A percentile compares a stretch with the other conserved stretches of the same genome.
Conservation (phyloP, 2,888 invertebrate species). For the Apamea sordens region DNA sequence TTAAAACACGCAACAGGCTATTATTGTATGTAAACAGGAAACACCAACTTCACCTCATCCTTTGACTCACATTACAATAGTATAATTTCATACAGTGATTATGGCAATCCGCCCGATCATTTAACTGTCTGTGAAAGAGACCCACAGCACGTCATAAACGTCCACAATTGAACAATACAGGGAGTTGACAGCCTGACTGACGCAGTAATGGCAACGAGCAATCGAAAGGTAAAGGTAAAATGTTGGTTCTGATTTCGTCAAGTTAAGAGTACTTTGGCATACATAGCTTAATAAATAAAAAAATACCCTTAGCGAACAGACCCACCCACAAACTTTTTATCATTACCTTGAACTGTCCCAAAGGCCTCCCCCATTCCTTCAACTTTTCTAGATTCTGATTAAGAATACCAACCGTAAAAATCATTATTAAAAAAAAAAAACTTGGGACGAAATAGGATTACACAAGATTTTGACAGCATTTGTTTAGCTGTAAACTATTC, state of each 20-base stretch:
- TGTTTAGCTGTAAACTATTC: background rate
- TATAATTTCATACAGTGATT: slow-evolving; percentile 9
- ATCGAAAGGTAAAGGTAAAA: background rate
- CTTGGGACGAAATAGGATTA: background rate
- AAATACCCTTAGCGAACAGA: background rate
- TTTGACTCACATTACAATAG: slow-evolving; percentile 18
- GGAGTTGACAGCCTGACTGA: slow-evolving; percentile 6
- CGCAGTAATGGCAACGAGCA: background rate
- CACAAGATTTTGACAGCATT: background rate
- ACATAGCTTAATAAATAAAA: background rate
- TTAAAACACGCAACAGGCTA: slow-evolving; percentile 29
- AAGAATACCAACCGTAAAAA: background rate
- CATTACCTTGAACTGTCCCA: background rate
- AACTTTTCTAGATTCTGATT: too few species aligned
- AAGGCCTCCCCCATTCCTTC: background rate
- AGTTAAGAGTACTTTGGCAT: background rate
- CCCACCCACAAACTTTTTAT: background rate
- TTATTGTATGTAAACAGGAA: slow-evolving; percentile 58
- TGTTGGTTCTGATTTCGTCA: background rate
- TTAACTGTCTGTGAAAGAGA: slow-evolving; percentile 7
- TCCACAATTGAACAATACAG: slow-evolving; percentile 10
- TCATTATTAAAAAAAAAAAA: background rate
- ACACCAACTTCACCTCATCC: slow-evolving; percentile 16
- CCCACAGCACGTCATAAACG: slow-evolving; percentile 9
- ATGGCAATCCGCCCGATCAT: slow-evolving; percentile 28